Evolutionary conservation across 2,113 vertebrate genomes (phyloP), one percentile per base, ranked within the genome.

Genomic region (Ciconia boyciana): DNA sequence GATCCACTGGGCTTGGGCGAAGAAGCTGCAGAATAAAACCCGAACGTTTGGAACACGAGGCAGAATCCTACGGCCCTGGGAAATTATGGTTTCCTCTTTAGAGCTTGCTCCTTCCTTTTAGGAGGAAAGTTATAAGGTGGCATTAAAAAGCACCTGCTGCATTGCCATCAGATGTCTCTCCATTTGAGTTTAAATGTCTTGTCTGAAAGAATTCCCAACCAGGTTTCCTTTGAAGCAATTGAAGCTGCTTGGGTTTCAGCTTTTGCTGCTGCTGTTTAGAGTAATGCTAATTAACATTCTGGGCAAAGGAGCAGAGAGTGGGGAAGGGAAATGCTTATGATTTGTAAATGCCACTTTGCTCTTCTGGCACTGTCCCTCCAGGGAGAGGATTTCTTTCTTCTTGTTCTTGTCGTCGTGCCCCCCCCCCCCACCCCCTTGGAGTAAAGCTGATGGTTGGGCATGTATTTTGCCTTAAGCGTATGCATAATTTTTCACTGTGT

Each of bases 341-440:
- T 93, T 94, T 92, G 88, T 93, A 96, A 97, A 97, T 95, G 93
- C 95, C 81, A 93, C 55, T 94, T 94, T 68, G 87, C 79, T 93
- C 94, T 94, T 94, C 89, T 88, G 87, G 70, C 60, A 12, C 36
- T 9, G 0, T 77, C 72, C 57, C 86, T 95, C 85, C 0, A 0
- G 90, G 78, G 83, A 94, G 83, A 84, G n/a, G 61, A 78, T 92
- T 96, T 91, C 74, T 91, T 84, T 69, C 3, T 9, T 87, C 48
- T 87, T 11, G 10, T 57, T 69, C 48, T 61, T 51, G 26, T 83
- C 51, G 39, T 39, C 39, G 39, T 39, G 39, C 52, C 18, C 49
- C 17, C 24, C 21, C 43, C n/a, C n/a, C n/a, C n/a, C n/a, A n/a
- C n/a, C n/a, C n/a, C n/a, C n/a, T n/a, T 36, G 58, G 41, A 39